Evolutionary conservation across 2,888 invertebrate species (phyloP).

Genomic region (Tetranychus truncatus): DNA sequence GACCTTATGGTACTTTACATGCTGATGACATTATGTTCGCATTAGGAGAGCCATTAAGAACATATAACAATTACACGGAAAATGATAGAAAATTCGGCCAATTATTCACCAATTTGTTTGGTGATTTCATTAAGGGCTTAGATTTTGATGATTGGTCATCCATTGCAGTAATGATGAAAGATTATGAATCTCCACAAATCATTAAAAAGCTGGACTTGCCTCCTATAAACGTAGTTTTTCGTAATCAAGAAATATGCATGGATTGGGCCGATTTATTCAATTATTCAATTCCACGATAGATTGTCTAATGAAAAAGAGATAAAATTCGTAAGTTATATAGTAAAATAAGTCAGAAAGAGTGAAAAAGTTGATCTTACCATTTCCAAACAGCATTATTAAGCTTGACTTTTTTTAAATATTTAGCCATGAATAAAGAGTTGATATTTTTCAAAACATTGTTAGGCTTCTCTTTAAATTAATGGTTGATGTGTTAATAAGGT

Average conservation of each 20-base stretch:
- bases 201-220: background rate
- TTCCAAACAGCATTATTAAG: no score
- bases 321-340: no score
- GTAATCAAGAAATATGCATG: background rate
- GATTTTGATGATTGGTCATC: background rate
- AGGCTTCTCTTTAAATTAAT: no score
- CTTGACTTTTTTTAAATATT: no score
- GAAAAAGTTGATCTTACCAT: no score
- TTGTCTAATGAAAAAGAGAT: no score
- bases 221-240: background rate
- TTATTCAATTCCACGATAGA: background rate
- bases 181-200: background rate
- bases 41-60: background rate
- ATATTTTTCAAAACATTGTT: no score
- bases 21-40: background rate
- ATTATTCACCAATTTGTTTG: background rate
- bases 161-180: background rate
- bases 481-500: no score
- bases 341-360: no score
- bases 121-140: background rate
- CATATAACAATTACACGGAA: background rate
- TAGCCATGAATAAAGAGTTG: no score
- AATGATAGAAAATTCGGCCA: background rate
- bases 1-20: background rate
- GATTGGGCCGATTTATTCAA: background rate